Conservation (phyloP, 2,888 invertebrate genomes). For the Spilosoma lubricipeda region DNA sequence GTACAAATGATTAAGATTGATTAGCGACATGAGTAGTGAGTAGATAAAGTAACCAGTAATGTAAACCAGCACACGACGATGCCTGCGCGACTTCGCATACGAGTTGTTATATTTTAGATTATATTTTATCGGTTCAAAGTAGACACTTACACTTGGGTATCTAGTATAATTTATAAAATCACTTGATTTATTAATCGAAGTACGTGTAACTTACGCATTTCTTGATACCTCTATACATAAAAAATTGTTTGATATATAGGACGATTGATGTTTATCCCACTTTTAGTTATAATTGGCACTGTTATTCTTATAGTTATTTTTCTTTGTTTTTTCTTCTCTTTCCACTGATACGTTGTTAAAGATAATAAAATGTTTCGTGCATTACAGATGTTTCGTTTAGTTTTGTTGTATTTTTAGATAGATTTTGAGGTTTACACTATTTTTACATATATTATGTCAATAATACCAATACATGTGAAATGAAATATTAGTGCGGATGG, state of each 20-base stretch:
- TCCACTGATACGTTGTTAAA: constrained; percentile 76
- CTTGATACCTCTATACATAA: constrained; percentile 43
- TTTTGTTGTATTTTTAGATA: constrained; percentile 57
- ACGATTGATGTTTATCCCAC: constrained; percentile 60
- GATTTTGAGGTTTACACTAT: constrained; percentile 39
- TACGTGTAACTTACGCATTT: constrained; percentile 49
- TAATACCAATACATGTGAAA: constrained; percentile 51
- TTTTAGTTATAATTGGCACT: constrained; percentile 80
- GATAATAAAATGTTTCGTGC: constrained; percentile 77
- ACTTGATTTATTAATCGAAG: constrained; percentile 63
- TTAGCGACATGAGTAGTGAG: constrained; percentile 77
- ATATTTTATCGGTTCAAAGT: constrained; percentile 78
- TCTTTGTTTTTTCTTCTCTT: constrained; percentile 73
- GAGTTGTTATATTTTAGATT: constrained; percentile 83
- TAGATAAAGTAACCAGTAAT: constrained; percentile 62
- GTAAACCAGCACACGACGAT: constrained; percentile 54
- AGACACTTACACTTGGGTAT: constrained; percentile 67
- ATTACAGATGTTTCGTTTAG: constrained; percentile 72
- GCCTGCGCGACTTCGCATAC: constrained; percentile 66
- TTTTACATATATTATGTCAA: constrained; percentile 37
- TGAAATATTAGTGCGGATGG: constrained; percentile 47
- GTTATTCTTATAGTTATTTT: constrained; percentile 81
- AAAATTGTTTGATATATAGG: constrained; percentile 48
- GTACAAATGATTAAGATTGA: constrained; percentile 81
- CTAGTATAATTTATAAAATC: constrained; percentile 71